These are phyloP conservation scores for Diploptera punctata DNA, from an alignment of 2,888 invertebrate species.

Conservation along the genomic window DNA sequence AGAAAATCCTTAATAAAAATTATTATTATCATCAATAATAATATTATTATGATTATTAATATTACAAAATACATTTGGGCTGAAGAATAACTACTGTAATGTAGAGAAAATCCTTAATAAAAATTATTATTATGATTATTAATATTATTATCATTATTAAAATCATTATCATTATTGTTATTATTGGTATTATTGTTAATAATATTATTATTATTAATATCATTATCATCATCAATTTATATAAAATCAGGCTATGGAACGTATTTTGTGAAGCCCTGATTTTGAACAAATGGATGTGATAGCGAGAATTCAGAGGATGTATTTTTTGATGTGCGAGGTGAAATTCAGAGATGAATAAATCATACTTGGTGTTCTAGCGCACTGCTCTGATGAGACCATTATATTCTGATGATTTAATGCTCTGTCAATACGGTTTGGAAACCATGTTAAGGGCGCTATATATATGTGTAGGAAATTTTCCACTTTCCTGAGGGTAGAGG, in stretches of 20 bases:
- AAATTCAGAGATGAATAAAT: conserved; percentile 20
- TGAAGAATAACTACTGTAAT: no score
- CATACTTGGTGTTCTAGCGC: conserved; percentile 4
- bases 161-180: no score
- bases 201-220: background rate
- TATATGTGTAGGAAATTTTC: conserved; percentile 8
- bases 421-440: conserved; percentile 32
- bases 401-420: conserved; percentile 38
- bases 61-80: no score
- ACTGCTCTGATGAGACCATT: conserved; percentile 36
- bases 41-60: no score
- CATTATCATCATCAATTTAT: background rate
- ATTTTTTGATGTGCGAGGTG: conserved; percentile 12
- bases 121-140: no score
- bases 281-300: conserved; percentile 1
- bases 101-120: no score
- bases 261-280: background rate
- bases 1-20: no score
- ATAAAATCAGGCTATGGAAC: background rate
- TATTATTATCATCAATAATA: no score
- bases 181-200: no score
- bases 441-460: conserved; percentile 4
- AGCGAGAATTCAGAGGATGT: conserved; percentile 14
- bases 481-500: conserved; percentile 9
- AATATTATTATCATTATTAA: no score